Percentiles rank a stretch among this genome's conserved stretches.
phyloP scores from a whole-genome alignment of 2,113 vertebrate genomes.

The Coracopsis vasa region DNA sequence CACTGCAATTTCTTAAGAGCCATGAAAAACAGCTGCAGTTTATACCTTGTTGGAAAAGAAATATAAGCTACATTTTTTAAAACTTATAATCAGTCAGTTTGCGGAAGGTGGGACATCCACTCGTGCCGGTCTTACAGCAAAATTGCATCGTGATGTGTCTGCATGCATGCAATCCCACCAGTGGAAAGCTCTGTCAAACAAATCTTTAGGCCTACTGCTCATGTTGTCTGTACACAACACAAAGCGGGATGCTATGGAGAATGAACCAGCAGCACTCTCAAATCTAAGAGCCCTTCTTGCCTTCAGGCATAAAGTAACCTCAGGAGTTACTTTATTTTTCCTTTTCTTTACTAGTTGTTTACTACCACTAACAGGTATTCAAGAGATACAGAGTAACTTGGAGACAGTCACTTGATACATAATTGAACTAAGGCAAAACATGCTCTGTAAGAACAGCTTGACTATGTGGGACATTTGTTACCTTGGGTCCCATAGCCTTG shows the following conservation, averaged over 20 bases:
- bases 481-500: not conserved
- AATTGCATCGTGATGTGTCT: not conserved
- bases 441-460: not conserved
- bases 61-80: not conserved
- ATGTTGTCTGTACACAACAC: not conserved
- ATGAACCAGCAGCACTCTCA: fast-evolving
- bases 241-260: not conserved
- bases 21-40: not conserved
- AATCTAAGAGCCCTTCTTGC: not conserved
- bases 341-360: not conserved
- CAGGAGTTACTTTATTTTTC: not conserved
- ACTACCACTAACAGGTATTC: not conserved
- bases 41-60: not conserved
- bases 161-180: fast-evolving
- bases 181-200: not conserved
- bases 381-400: not conserved
- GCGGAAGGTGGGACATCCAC: not conserved
- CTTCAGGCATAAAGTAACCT: not conserved
- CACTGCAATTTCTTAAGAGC: not conserved
- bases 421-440: not conserved
- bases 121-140: not conserved
- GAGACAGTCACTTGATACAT: not conserved
- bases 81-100: fast-evolving
- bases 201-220: not conserved
- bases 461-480: not conserved